phyloP scores from a whole-genome alignment of 2,113 vertebrate genomes.

The Cyanoderma ruficeps region DNA sequence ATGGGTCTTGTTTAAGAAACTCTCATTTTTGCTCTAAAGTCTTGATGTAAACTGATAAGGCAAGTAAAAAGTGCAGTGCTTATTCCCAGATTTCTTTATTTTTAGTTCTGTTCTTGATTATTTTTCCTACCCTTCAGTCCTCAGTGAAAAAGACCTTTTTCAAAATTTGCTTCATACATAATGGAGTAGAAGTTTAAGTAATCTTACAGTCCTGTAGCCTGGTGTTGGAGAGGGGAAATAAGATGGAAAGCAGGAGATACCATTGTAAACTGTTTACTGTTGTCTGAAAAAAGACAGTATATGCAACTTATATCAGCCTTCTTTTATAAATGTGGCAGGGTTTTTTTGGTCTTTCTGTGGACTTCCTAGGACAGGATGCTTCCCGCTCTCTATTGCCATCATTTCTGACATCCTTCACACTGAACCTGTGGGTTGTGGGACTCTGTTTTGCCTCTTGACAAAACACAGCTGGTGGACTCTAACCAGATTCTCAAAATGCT shows the following conservation, averaged over 20 bases:
- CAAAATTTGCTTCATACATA: neutral
- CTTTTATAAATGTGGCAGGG: fast-evolving
- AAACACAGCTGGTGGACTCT: neutral
- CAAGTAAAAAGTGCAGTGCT: neutral
- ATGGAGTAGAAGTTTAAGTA: neutral
- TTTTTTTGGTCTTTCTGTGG: neutral
- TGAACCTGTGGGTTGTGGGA: neutral
- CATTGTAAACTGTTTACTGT: neutral
- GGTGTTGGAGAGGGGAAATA: neutral
- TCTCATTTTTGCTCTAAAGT: neutral
- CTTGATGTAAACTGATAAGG: neutral
- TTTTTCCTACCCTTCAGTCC: fast-evolving
- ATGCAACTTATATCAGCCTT: neutral
- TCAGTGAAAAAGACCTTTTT: neutral
- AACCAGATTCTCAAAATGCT: neutral
- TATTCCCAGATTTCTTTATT: neutral
- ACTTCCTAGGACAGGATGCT: neutral
- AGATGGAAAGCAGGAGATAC: neutral
- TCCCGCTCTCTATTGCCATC: neutral
- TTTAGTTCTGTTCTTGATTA: neutral
- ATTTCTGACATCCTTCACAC: neutral
- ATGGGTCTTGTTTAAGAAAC: neutral
- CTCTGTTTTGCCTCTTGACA: neutral
- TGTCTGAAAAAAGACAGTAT: neutral
- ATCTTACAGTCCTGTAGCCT: neutral